A percentile compares a stretch with the other conserved stretches of the same genome.
phyloP scores from a whole-genome alignment of 2,113 vertebrate species.

The Papio anubis region DNA sequence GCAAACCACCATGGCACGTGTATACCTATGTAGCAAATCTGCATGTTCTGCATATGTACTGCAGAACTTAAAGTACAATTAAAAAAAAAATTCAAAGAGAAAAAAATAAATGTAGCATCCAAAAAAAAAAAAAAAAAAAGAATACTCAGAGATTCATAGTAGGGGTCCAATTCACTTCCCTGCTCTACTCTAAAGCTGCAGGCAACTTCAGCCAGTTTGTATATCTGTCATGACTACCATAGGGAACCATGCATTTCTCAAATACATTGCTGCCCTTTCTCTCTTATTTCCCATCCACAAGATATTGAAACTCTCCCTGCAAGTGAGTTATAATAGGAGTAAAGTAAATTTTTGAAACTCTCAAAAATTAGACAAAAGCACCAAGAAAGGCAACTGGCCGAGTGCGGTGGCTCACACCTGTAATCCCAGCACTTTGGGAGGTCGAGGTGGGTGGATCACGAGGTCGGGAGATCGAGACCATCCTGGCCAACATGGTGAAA shows the following conservation, averaged over 20 bases:
- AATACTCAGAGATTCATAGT: not conserved
- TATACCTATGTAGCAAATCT: no score
- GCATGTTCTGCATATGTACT: no score
- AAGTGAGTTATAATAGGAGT: not conserved
- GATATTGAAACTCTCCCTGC: not conserved
- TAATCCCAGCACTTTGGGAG: no score
- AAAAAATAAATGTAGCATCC: no score
- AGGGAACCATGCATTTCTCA: not conserved
- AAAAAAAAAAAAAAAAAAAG: no score
- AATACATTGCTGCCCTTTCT: not conserved
- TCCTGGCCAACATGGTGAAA: no score
- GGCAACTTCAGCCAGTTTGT: not conserved
- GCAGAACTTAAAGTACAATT: no score
- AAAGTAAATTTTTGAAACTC: not conserved
- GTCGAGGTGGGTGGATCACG: no score
- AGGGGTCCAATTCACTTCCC: not conserved
- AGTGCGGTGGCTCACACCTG: no score
- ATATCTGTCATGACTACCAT: not conserved
- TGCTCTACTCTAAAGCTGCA: not conserved
- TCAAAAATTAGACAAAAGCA: not conserved
- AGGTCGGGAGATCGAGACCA: no score
- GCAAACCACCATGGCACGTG: no score
- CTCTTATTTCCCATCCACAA: not conserved
- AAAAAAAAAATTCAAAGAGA: no score
- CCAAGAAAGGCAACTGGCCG: not conserved